Base-by-base conservation (phyloP, 2,113 vertebrate genomes). In the Talpa occidentalis region DNA sequence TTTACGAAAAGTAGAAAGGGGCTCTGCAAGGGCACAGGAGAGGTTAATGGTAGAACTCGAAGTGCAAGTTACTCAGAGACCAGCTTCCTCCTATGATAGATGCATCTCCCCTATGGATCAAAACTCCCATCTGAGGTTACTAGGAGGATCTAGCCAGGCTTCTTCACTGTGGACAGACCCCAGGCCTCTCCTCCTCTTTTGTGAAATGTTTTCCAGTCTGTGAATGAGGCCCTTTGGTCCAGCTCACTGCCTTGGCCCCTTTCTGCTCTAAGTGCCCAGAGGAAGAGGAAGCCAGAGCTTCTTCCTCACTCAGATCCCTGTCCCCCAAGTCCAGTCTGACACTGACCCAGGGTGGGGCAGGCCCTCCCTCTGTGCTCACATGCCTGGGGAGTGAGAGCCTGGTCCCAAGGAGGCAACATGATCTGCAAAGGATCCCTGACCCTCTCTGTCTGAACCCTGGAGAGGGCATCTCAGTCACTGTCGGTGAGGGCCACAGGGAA, bases 401-500 rank as follows among this genome's bases (percentile, higher is more conserved):
- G 60, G 60, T 79, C 56, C 86, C 0, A 10, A 76, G 88, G 79
- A 96, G 79, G 94, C 91, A 92, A 80, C 62, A 40, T 72, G 94
- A 96, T 94, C 88, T 59, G 67, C 79, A 85, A 96, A 81, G 86
- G 90, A 96, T 5, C 32, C 91, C 67, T 80, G 35, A 15, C 47
- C 6, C 28, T 95, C 79, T 72, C 72, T 14, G 37, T 86, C 10
- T 32, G 95, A 84, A 73, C 84, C 93, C 74, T 0, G 6, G 91
- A 93, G 94, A 84, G 88, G 86, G 89, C 66, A 40, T 67, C 92
- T 96, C 40, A 0, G 60, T 52, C 49, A 10, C 10, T 17, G 49
- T 94, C 98, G 97, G 96, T 91, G 90, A 95, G 80, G 96, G 97
- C 98, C 0, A 0, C 60, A 96, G 96, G 37, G 72, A 83, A 90